Evolutionary conservation across 2,888 invertebrate species (phyloP).

Genomic region (Cenopis cana): DNA sequence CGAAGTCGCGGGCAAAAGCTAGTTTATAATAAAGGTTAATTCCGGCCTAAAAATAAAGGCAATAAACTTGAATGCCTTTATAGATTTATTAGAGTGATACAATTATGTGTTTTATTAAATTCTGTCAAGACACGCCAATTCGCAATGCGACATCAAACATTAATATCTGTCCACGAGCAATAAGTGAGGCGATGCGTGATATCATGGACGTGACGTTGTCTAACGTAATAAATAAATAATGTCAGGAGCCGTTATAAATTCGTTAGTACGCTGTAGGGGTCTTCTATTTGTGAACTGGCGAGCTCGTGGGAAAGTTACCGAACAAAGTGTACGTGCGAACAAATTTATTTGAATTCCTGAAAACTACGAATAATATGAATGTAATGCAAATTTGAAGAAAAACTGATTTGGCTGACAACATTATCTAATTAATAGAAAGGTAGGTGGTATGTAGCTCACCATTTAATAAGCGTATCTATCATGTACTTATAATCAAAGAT

Average conservation of each 20-base stretch:
- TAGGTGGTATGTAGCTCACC: too few species aligned
- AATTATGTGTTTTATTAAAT: slow-evolving; percentile 7
- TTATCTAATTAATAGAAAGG: too few species aligned
- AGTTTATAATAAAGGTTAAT: too few species aligned
- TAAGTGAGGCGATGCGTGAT: slow-evolving; percentile 33
- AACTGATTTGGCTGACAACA: too few species aligned
- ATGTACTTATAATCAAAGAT: too few species aligned
- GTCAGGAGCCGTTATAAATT: slow-evolving; percentile 42
- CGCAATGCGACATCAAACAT: slow-evolving; percentile 10
- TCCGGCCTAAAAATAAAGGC: too few species aligned
- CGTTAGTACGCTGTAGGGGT: slow-evolving; percentile 44
- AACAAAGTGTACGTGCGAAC: slow-evolving; percentile 39
- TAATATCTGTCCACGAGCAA: slow-evolving; percentile 33
- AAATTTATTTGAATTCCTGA: slow-evolving; percentile 31
- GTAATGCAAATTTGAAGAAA: too few species aligned
- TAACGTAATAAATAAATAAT: slow-evolving; percentile 40
- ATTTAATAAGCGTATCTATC: too few species aligned
- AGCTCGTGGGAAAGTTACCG: slow-evolving; percentile 38
- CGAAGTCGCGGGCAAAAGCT: too few species aligned
- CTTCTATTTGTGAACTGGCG: slow-evolving; percentile 46
- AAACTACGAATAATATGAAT: neutral
- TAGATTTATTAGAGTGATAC: neutral
- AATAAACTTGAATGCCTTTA: too few species aligned
- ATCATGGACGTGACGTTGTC: slow-evolving; percentile 23
- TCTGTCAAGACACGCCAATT: neutral